phyloP scores from a whole-genome alignment of 2,113 vertebrate genomes.

The Picathartes gymnocephalus region DNA sequence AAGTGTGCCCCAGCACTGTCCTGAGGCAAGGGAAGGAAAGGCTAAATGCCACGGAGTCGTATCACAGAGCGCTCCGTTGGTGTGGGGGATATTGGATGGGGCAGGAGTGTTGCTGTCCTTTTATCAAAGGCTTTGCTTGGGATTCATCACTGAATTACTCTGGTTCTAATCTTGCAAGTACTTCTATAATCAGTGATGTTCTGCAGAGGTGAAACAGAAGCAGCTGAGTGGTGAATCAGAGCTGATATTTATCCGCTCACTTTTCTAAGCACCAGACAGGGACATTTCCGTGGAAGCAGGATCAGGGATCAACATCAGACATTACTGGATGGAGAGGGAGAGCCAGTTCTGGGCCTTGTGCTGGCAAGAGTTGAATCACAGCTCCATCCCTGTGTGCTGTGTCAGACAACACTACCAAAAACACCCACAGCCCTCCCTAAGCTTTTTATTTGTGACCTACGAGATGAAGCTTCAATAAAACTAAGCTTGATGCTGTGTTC shows the following conservation, averaged over 20 bases:
- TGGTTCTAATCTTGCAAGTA: constrained; percentile 23
- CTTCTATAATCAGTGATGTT: background rate
- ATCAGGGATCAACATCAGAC: background rate
- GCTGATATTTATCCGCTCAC: constrained; percentile 6
- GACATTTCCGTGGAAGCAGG: background rate
- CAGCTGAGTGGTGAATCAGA: background rate
- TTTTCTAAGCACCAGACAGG: background rate
- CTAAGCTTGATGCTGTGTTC: accelerated
- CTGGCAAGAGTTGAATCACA: background rate
- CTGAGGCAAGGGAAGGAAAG: background rate
- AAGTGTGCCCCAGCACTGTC: background rate
- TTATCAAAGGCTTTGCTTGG: background rate
- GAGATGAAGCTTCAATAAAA: background rate
- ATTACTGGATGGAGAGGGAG: background rate
- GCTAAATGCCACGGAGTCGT: background rate
- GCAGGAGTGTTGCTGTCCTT: background rate
- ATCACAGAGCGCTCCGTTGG: background rate
- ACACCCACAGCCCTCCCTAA: background rate
- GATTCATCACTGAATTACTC: constrained; percentile 32
- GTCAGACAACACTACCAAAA: background rate
- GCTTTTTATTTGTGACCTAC: background rate
- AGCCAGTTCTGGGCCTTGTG: background rate
- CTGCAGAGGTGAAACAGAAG: constrained; percentile 19
- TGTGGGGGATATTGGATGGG: background rate
- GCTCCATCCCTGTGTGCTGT: background rate